phyloP scores from a whole-genome alignment of 2,113 vertebrate genomes.

The Phrynocephalus versicolor region DNA sequence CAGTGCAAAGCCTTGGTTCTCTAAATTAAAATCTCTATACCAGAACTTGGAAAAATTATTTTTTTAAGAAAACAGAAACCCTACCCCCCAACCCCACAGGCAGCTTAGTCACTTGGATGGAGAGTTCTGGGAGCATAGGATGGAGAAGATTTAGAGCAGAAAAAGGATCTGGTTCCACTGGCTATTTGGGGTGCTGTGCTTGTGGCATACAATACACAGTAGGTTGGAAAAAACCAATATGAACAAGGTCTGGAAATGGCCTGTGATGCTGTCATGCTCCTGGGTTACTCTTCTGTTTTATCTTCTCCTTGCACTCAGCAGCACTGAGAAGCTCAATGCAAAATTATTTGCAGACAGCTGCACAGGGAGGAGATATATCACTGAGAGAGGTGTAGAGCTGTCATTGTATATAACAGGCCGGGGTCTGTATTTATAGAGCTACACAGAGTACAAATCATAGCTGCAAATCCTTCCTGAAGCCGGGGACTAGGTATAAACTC shows the following conservation, averaged over 20 bases:
- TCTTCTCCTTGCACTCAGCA: constrained; percentile 60
- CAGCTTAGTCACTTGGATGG: too few species aligned
- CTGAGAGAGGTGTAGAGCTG: constrained; percentile 65
- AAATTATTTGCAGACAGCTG: constrained; percentile 65
- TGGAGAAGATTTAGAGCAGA: too few species aligned
- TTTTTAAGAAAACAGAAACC: too few species aligned
- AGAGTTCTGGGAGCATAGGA: too few species aligned
- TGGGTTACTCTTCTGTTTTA: constrained; percentile 65
- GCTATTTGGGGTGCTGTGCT: too few species aligned
- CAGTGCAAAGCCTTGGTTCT: not conserved
- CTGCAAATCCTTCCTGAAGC: constrained; percentile 60
- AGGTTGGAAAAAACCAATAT: too few species aligned
- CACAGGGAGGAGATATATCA: constrained; percentile 67
- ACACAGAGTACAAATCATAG: constrained; percentile 65
- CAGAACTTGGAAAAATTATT: too few species aligned
- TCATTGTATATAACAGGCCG: constrained; percentile 68
- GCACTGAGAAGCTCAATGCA: constrained; percentile 66
- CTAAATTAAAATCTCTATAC: not conserved
- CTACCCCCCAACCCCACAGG: too few species aligned
- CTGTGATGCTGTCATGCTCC: constrained; percentile 43
- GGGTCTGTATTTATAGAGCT: constrained; percentile 70
- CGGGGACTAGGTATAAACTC: constrained; percentile 72
- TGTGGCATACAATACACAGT: too few species aligned
- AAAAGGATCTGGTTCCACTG: too few species aligned
- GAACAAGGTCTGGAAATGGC: constrained; percentile 31